Evolutionary conservation across 2,888 invertebrate genomes (phyloP), one percentile per base, ranked within the genome.

Genomic region (Bombyx huttoni): DNA sequence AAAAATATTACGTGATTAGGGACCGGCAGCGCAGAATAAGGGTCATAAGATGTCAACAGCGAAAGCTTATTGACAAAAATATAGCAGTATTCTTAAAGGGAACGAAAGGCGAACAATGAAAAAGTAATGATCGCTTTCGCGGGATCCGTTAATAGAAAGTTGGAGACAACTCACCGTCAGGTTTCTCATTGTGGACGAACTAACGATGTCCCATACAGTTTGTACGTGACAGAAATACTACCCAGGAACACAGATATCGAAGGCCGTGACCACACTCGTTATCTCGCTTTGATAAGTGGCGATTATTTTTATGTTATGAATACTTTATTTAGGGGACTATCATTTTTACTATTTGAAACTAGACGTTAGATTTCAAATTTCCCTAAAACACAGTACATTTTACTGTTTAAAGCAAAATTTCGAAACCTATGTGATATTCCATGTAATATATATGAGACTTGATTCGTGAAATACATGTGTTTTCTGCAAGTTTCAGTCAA

Each of bases 131-230:
- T 40, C 12, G 40, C 6, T 1, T 40, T 8, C 12, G 40, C 40
- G 40, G 40, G 8, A 40, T 40, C 40, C 40, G 40, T 40, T 40
- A 40, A 40, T 40, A 40, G 40, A 40, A 40, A 40, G 40, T 40
- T 40, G 12, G 40, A 40, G 40, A 40, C 8, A 40, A 12, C 9
- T 10, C 40, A 10, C 40, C 9, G 40, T 40, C 9, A 52, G 52
- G 59, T 70, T 73, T 67, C 78, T 77, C 74, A 78, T 79, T 75
- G 71, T 61, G 68, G 72, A 64, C 65, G 64, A 67, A 67, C 70
- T 65, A 65, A 67, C 70, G 64, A 72, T 70, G 78, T 76, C 78
- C 78, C 78, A 76, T 81, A 80, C 76, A 74, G 70, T 57, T 61
- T 58, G 67, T 67, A 78, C 82, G 83, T 83, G 83, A 73, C 63